Percentiles rank a stretch among this genome's conserved stretches.
Evolutionary conservation across 2,113 vertebrate species (phyloP).

Genomic region (Trinectes maculatus): DNA sequence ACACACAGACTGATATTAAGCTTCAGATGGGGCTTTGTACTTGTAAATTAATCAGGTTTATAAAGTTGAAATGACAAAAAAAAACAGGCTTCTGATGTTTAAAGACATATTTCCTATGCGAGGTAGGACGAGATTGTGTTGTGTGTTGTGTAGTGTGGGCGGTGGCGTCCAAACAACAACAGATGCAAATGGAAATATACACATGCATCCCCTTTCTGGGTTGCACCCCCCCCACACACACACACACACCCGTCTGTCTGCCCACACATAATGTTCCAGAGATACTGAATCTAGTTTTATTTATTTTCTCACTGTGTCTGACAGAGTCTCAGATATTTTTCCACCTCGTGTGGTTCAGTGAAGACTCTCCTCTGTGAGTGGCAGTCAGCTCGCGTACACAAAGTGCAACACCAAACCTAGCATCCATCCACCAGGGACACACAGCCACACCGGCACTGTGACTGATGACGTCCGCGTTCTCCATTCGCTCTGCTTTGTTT

Average conservation of each 20-base stretch:
- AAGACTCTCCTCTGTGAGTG: slow-evolving; percentile 11
- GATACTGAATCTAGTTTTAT: slow-evolving; percentile 29
- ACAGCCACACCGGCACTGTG: not conserved
- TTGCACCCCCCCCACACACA: slow-evolving; percentile 24
- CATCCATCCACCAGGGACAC: not conserved
- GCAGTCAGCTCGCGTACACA: slow-evolving; percentile 9
- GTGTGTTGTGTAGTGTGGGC: slow-evolving; percentile 40
- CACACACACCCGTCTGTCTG: no score
- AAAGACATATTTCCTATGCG: not conserved
- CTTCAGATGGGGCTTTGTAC: not conserved
- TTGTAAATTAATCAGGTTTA: not conserved
- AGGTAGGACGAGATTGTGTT: not conserved
- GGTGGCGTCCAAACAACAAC: slow-evolving; percentile 62
- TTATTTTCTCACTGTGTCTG: slow-evolving; percentile 30
- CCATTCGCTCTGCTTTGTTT: slow-evolving; percentile 49
- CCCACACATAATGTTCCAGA: slow-evolving; percentile 58
- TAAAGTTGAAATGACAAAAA: no score
- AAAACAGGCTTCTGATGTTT: no score
- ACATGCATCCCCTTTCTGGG: slow-evolving; percentile 46
- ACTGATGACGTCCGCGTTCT: slow-evolving; percentile 12
- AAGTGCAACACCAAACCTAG: not conserved
- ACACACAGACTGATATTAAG: not conserved
- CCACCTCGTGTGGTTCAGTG: slow-evolving; percentile 28
- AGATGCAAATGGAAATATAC: slow-evolving; percentile 50
- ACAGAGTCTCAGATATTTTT: slow-evolving; percentile 31